Evolutionary conservation across 1,140 invertebrate genomes (phyloP).

Genomic region (Aphaenogaster rudis): DNA sequence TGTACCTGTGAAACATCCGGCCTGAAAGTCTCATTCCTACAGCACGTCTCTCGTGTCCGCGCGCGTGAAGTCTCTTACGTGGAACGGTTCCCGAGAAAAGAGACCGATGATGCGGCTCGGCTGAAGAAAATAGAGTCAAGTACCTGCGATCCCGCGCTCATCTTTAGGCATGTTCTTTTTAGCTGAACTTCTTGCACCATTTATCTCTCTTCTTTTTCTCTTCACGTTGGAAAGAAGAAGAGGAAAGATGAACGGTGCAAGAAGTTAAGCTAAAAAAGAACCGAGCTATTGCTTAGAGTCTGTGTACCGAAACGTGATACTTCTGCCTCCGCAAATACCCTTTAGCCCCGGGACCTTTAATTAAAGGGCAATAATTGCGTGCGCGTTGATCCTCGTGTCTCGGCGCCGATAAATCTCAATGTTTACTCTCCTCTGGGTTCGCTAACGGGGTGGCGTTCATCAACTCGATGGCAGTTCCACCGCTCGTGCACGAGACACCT

Average conservation of each 20-base stretch:
- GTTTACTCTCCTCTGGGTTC: conserved; percentile 11
- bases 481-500: not conserved
- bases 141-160: not conserved
- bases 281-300: no score
- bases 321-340: conserved; percentile 48
- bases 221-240: no score
- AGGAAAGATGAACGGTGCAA: no score
- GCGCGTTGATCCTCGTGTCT: not conserved
- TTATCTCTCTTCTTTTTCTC: no score
- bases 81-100: not conserved
- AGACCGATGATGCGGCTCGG: not conserved
- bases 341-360: conserved; percentile 52
- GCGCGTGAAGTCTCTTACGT: not conserved
- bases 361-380: conserved; percentile 65
- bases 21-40: not conserved
- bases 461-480: not conserved
- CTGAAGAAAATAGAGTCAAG: not conserved
- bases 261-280: no score
- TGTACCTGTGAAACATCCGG: conserved; percentile 3
- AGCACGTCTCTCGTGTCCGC: not conserved
- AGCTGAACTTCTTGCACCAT: no score
- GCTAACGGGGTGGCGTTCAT: conserved; percentile 33
- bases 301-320: not conserved
- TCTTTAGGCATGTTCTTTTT: not conserved
- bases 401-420: conserved; percentile 67